Percentiles rank a stretch among this genome's conserved stretches.
Evolutionary conservation across 1,140 invertebrate genomes (phyloP).

Genomic region (Bathynomus jamesi): DNA sequence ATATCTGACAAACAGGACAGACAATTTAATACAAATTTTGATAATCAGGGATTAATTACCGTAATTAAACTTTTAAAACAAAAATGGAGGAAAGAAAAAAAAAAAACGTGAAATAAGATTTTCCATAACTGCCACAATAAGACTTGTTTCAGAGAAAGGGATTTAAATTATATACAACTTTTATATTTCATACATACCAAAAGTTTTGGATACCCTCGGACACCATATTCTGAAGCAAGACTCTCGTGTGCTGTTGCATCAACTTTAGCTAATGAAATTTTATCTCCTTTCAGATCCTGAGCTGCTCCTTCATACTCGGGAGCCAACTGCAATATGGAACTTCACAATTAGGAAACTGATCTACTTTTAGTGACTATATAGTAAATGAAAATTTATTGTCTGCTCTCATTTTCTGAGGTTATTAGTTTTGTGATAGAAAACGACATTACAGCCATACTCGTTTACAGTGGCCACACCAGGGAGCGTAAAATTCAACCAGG

Average conservation of each 20-base stretch:
- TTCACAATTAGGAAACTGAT: no score
- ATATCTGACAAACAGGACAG: conserved; percentile 40
- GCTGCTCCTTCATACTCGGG: conserved; percentile 49
- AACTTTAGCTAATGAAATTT: conserved; percentile 48
- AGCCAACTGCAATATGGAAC: conserved; percentile 38
- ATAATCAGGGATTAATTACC: no score
- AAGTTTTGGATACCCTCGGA: conserved; percentile 48
- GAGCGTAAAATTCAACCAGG: conserved; percentile 57
- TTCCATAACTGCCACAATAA: conserved; percentile 39
- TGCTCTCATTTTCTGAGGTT: no score
- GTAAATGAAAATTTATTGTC: no score
- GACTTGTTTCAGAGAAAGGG: neutral
- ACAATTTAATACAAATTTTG: no score
- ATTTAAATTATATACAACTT: no score
- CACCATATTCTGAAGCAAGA: conserved; percentile 43
- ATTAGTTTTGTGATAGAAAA: no score
- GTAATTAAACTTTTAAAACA: neutral
- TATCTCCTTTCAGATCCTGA: conserved; percentile 41
- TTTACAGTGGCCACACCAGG: conserved; percentile 48
- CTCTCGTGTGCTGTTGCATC: conserved; percentile 46
- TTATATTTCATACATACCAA: conserved; percentile 36
- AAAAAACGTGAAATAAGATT: no score
- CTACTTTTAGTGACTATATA: no score
- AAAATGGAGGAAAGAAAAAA: neutral
- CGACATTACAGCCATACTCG: conserved; percentile 26